Evolutionary conservation across 2,888 invertebrate species (phyloP), one percentile per base, ranked within the genome.

Genomic region (Hymenopus coronatus): DNA sequence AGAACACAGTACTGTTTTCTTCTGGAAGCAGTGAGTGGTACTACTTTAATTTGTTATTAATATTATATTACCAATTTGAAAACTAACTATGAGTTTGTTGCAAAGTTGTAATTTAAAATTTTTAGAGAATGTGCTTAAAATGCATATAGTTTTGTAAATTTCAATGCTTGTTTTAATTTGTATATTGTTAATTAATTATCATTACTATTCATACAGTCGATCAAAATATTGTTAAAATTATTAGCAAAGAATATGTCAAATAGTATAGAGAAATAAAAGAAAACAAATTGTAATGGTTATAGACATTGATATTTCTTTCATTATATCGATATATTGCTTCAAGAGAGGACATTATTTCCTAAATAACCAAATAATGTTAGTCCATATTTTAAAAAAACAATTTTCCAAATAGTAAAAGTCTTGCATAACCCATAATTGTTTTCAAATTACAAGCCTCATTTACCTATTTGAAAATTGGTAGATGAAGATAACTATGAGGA

Each of bases 181-280:
- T 46, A 30, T 12, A 25, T 82, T 87, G 87, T 87, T 28, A n/a
- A 25, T 81, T 81, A 54, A 86, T 87, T 20, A 87, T 87, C 86
- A 82, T 87, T 30, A 87, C 6, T 33, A 87, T 87, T 87, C 87
- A 30, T 87, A 87, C 82, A 87, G 87, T 87, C 6, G 54, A 70
- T 70, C 6, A 70, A 25, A 70, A 70, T 20, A 70, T 70, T 70
- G 54, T 70, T 70, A 70, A 70, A 20, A 70, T 70, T 70, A 70
- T 70, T 70, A 70, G 54, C 54, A 70, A 70, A 70, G 54, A 70
- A 70, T 20, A 70, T 70, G 54, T 70, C 14, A 70, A 70, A 70
- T 25, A 70, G 15, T 70, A 25, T 70, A 70, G 54, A 70, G 54
- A 70, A 70, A 70, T 70, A 70, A 70, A 70, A 70, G 25, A 25